Base-by-base conservation (phyloP, 2,113 vertebrate genomes). In the Silurus meridionalis region DNA sequence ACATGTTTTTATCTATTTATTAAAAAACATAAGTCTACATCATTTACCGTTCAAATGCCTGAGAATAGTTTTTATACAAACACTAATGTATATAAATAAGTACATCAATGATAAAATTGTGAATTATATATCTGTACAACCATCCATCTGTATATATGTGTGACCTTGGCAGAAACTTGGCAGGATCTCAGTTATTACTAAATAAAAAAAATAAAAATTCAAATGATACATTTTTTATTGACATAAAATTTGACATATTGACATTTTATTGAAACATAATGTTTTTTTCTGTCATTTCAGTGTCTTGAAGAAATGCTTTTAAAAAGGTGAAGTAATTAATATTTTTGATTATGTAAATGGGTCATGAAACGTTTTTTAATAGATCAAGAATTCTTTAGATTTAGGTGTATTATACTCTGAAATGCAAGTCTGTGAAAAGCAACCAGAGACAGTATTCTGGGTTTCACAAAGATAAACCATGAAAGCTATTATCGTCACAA, bases 261-360 rank as follows among this genome's bases (percentile, higher is more conserved):
- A 37, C 28, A 37, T 37, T 37, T 37, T 37, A 37, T 37, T 37
- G 28, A 37, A 37, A 37, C 28, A 80, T 78, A 52, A 23, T 37
- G 37, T 21, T 66, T 79, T 66, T 75, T 28, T 37, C 52, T 64
- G 52, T 61, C 69, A 67, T 67, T 80, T 46, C 74, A 57, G 67
- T 57, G 48, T 60, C 52, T 28, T 61, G 14, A 87, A 72, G 46
- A 63, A 25, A 6, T 69, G 63, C 13, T 50, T 28, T 84, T 79
- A 8, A 37, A 53, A 21, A 71, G 37, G 4, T 61, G 23, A n/a
- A 46, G 37, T 14, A 80, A 21, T 81, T 77, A 37, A 84, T 63
- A 87, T 53, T 25, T 17, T 75, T 87, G 81, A 80, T 84, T 84
- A 81, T 88, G 83, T 9, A 88, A 75, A 25, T 82, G 83, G 50